Evolutionary conservation across 2,113 vertebrate species (phyloP).

Genomic region (Sminthopsis crassicaudata): DNA sequence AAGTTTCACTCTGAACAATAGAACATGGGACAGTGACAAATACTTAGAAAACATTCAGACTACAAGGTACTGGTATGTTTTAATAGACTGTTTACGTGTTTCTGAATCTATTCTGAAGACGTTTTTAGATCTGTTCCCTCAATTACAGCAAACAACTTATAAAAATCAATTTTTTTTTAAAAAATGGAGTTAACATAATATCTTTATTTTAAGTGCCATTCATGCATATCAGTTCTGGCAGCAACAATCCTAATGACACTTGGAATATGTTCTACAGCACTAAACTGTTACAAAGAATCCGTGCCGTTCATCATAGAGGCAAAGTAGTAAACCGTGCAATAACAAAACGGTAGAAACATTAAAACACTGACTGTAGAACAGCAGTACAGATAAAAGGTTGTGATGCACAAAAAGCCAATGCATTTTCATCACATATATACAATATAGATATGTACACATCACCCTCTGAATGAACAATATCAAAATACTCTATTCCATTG

Average conservation of each 20-base stretch:
- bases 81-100: not conserved
- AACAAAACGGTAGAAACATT: conserved; percentile 95
- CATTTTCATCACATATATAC: conserved; percentile 96
- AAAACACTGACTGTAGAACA: conserved; percentile 96
- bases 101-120: not conserved
- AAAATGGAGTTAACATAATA: conserved; percentile 92
- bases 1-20: not conserved
- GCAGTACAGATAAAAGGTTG: conserved; percentile 93
- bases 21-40: not conserved
- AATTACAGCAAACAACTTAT: conserved; percentile 48
- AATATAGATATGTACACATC: conserved; percentile 97
- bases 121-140: conserved; percentile 19
- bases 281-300: conserved; percentile 94
- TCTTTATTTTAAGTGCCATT: conserved; percentile 95
- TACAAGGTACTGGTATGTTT: not conserved
- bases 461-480: conserved; percentile 94
- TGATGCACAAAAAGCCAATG: conserved; percentile 93
- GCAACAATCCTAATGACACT: conserved; percentile 95
- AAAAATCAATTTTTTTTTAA: conserved; percentile 15
- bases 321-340: conserved; percentile 97
- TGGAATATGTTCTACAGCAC: conserved; percentile 94
- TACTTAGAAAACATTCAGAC: not conserved
- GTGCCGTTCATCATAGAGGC: conserved; percentile 91
- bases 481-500: conserved; percentile 95
- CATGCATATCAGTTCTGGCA: conserved; percentile 96